Percentiles rank a stretch among this genome's conserved stretches.
Conservation (phyloP, 2,888 invertebrate genomes). For the Pseudoips prasinana region DNA sequence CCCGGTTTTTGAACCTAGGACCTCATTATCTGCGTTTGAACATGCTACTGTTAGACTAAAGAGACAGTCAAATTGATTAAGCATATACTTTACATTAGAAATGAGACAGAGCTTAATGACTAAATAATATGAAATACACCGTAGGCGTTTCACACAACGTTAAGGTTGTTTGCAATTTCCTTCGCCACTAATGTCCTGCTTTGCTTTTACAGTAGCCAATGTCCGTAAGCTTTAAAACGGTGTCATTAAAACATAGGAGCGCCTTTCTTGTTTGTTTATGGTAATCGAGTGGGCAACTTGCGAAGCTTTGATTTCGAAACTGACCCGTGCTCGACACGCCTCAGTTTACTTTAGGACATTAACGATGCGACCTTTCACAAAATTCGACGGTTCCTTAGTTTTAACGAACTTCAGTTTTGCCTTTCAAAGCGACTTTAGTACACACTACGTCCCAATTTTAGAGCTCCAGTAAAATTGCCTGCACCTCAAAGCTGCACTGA, state of each 20-base stretch:
- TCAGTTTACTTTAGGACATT: constrained; percentile 64
- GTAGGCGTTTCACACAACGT: constrained; percentile 15
- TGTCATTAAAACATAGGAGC: constrained; percentile 70
- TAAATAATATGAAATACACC: not conserved
- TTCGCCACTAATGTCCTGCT: constrained; percentile 44
- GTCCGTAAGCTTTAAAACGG: constrained; percentile 57
- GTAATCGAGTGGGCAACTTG: constrained; percentile 75
- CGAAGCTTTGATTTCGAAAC: constrained; percentile 68
- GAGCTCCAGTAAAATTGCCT: constrained; percentile 37
- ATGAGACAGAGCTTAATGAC: not conserved
- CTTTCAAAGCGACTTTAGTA: constrained; percentile 46
- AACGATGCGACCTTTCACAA: constrained; percentile 59
- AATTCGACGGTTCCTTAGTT: constrained; percentile 58
- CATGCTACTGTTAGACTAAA: no score
- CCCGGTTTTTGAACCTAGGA: no score
- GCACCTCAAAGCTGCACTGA: constrained; percentile 39
- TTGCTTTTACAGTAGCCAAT: constrained; percentile 35
- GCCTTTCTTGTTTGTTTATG: constrained; percentile 78
- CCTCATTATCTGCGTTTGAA: no score
- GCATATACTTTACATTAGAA: no score
- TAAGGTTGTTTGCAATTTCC: constrained; percentile 37
- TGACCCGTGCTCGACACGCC: constrained; percentile 52
- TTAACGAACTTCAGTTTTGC: constrained; percentile 52
- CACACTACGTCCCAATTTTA: constrained; percentile 38
- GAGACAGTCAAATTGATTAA: no score